These are phyloP conservation scores for Bubo scandiacus DNA, from an alignment of 2,113 vertebrate genomes.

Conservation along the genomic window DNA sequence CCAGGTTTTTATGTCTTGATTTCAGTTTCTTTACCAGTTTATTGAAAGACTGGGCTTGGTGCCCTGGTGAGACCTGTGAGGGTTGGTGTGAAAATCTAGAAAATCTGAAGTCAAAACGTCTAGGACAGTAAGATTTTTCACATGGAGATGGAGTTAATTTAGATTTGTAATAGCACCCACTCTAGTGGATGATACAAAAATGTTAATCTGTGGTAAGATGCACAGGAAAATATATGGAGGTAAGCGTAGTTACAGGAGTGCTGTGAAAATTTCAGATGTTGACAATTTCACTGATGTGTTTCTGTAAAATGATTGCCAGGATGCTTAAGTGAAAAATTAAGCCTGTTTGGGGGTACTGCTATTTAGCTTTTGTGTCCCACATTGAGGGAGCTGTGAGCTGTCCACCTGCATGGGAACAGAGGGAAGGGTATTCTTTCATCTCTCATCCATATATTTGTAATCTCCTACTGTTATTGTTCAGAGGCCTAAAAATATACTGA, in stretches of 20 bases:
- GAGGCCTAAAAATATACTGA: not conserved
- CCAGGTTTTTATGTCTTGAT: not conserved
- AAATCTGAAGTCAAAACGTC: not conserved
- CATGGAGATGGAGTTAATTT: not conserved
- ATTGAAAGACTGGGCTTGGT: not conserved
- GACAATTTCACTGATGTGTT: not conserved
- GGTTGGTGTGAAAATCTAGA: not conserved
- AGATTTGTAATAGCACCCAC: not conserved
- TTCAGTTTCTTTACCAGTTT: not conserved
- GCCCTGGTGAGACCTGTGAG: not conserved
- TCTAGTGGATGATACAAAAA: not conserved
- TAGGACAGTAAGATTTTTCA: not conserved
- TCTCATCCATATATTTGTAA: not conserved
- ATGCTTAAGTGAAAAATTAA: not conserved
- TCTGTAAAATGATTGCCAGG: not conserved
- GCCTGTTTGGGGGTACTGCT: not conserved
- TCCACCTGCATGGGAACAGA: not conserved
- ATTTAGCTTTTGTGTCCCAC: not conserved
- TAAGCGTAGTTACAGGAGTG: not conserved
- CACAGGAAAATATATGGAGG: not conserved
- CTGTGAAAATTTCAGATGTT: not conserved
- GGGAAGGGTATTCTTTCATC: not conserved
- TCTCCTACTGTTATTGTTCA: not conserved
- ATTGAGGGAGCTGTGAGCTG: not conserved
- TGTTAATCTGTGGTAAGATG: rapidly evolving